phyloP scores from a whole-genome alignment of 2,797 vertebrate genomes.

The Lepus oiostolus region DNA sequence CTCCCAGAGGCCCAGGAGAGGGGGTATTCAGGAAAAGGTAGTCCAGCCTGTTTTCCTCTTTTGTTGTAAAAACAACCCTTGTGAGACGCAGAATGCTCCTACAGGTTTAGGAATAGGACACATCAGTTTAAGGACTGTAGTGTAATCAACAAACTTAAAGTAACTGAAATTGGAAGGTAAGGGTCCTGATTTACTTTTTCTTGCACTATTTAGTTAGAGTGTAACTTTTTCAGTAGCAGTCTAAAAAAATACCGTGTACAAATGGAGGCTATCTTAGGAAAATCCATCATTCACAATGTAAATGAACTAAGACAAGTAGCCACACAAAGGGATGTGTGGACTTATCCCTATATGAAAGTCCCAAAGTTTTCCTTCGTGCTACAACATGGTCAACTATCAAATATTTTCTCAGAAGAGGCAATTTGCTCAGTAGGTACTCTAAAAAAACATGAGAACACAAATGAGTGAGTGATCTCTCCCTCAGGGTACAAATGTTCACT shows the following conservation, averaged over 20 bases:
- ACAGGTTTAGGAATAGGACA: background rate
- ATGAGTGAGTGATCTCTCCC: background rate
- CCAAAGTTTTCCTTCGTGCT: constrained; percentile 1
- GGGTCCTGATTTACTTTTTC: background rate
- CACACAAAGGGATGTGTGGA: constrained; percentile 24
- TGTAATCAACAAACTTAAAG: constrained; percentile 52
- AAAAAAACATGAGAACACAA: background rate
- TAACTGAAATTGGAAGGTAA: constrained; percentile 53
- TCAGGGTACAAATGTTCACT: constrained; percentile 3
- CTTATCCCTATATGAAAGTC: background rate
- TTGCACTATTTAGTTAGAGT: constrained; percentile 22
- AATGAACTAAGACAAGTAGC: constrained; percentile 32
- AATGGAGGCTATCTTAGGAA: constrained; percentile 55
- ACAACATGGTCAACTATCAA: background rate
- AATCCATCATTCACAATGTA: constrained; percentile 3
- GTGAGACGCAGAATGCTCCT: constrained; percentile 54
- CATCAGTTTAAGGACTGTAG: constrained; percentile 45
- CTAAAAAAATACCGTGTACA: constrained; percentile 7
- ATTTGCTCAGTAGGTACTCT: background rate
- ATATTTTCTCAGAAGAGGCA: constrained; percentile 1
- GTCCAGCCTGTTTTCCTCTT: background rate
- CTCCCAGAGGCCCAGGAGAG: background rate
- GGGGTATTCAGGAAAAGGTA: background rate
- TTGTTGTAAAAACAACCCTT: constrained; percentile 50
- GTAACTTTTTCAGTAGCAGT: background rate